A percentile compares a stretch with the other conserved stretches of the same genome.
Evolutionary conservation across 2,797 vertebrate genomes (phyloP).

Genomic region (Sebastes oblongus): DNA sequence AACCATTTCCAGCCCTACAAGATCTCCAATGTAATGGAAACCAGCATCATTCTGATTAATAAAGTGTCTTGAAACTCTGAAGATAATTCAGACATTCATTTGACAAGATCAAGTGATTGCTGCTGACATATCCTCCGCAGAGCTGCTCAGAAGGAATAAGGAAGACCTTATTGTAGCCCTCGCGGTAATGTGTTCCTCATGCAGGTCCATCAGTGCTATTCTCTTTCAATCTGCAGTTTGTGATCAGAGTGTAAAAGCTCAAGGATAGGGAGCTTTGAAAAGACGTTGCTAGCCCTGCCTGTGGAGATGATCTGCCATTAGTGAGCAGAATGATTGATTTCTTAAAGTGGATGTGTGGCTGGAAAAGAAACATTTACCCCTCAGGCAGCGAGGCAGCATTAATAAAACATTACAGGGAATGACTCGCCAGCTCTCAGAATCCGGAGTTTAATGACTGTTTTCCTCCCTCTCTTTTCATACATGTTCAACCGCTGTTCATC

Average conservation of each 20-base stretch:
- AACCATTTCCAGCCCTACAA: not conserved
- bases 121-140: conserved; percentile 1
- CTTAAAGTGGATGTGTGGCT: conserved; percentile 62
- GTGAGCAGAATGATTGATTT: conserved; percentile 74
- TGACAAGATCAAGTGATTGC: not conserved
- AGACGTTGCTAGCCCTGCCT: conserved; percentile 36
- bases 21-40: not conserved
- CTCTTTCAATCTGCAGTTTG: conserved; percentile 40
- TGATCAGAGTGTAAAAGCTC: conserved; percentile 44
- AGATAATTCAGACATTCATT: not conserved
- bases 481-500: conserved; percentile 50
- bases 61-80: not conserved
- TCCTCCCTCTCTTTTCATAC: conserved; percentile 26
- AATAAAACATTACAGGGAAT: conserved; percentile 81
- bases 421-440: conserved; percentile 55
- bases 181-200: not conserved
- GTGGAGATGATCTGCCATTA: conserved; percentile 68
- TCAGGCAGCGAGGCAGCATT: conserved; percentile 71
- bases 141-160: not conserved
- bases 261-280: conserved; percentile 39
- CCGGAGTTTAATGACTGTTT: conserved; percentile 64
- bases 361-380: conserved; percentile 73
- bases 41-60: not conserved
- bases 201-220: conserved; percentile 13
- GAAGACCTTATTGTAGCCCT: not conserved